Conservation (phyloP, 2,888 invertebrate genomes). For the Dorcus parallelipipedus region DNA sequence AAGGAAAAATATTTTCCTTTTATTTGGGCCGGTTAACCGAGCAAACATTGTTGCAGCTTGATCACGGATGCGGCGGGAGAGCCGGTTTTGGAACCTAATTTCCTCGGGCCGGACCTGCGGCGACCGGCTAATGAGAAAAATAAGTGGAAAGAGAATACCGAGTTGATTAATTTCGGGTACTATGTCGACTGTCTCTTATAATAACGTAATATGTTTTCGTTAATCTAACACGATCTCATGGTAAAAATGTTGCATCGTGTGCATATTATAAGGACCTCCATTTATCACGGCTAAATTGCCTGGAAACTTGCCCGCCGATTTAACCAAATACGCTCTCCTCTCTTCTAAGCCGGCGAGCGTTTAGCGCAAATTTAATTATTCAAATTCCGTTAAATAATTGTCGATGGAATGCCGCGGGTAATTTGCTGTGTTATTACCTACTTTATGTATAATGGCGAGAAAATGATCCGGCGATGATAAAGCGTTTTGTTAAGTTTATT, state of each 20-base stretch:
- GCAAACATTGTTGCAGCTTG: conserved; percentile 14
- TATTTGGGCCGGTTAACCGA: conserved; percentile 5
- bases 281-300: conserved; percentile 24
- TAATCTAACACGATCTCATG: conserved; percentile 31
- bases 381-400: too few species aligned
- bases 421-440: too few species aligned
- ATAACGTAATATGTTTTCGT: conserved; percentile 31
- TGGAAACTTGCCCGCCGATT: conserved; percentile 1
- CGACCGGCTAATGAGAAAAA: conserved; percentile 34
- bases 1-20: conserved; percentile 3
- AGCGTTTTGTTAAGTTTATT: too few species aligned
- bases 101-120: conserved; percentile 29
- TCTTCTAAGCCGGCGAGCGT: too few species aligned
- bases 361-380: too few species aligned
- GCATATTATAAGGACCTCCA: conserved; percentile 23
- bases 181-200: conserved; percentile 29
- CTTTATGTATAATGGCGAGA: too few species aligned
- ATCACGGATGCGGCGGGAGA: conserved; percentile 24
- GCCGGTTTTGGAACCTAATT: conserved; percentile 32
- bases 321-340: background rate
- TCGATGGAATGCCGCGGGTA: too few species aligned
- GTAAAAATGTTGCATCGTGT: conserved; percentile 22
- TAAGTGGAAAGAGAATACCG: conserved; percentile 28
- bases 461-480: too few species aligned
- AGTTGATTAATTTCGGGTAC: conserved; percentile 33